Percentiles rank a stretch among this genome's conserved stretches.
Evolutionary conservation across 2,888 invertebrate species (phyloP).

Genomic region (Caenorhabditis zanzibari): DNA sequence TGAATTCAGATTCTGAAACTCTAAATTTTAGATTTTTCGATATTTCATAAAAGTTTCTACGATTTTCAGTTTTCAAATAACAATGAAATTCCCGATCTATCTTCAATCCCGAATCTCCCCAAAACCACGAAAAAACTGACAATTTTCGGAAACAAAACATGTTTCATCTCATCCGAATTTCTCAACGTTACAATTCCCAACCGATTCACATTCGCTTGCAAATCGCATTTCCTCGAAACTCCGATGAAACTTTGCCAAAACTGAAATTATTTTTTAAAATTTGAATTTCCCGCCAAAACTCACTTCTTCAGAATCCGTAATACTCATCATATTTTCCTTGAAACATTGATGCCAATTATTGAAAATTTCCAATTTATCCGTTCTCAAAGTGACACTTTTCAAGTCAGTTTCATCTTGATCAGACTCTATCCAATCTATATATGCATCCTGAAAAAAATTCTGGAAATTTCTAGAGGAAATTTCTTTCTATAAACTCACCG

Average conservation of each 20-base stretch:
- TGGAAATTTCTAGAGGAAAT: neutral
- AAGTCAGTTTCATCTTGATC: constrained; percentile 42
- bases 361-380: constrained; percentile 28
- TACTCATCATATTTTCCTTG: constrained; percentile 5
- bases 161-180: constrained; percentile 49
- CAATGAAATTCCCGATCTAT: no score
- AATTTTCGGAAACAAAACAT: constrained; percentile 37
- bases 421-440: constrained; percentile 41
- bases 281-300: no score
- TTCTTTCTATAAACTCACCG: constrained; percentile 5
- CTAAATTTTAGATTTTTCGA: no score
- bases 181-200: constrained; percentile 40
- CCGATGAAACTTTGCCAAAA: constrained; percentile 31
- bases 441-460: constrained; percentile 31
- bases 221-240: constrained; percentile 32
- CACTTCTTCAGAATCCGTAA: constrained; percentile 33
- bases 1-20: no score
- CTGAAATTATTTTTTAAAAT: constrained; percentile 2
- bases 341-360: constrained; percentile 34
- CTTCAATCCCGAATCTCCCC: no score
- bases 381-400: constrained; percentile 14
- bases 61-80: no score
- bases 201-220: constrained; percentile 4
- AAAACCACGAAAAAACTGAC: constrained; percentile 18
- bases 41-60: no score